A percentile compares a stretch with the other conserved stretches of the same genome.
Conservation (phyloP, 2,113 vertebrate species). For the Otus sunia region DNA sequence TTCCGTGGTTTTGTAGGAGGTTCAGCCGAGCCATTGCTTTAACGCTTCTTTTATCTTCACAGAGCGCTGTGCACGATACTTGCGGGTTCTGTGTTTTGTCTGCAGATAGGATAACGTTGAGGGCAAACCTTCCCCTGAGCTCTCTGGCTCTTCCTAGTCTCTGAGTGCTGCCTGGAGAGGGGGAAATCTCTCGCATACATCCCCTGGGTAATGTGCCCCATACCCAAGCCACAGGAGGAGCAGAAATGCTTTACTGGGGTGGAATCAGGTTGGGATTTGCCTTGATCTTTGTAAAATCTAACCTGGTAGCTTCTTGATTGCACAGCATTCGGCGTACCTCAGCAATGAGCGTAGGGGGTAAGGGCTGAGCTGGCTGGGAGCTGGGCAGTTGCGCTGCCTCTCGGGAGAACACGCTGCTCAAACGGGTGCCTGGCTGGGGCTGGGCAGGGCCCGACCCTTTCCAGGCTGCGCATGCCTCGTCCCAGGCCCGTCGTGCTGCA, state of each 20-base stretch:
- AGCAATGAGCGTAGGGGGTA: rapidly evolving
- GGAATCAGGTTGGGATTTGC: background rate
- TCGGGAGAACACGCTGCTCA: rapidly evolving
- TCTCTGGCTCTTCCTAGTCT: background rate
- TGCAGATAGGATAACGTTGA: background rate
- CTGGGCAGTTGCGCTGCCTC: background rate
- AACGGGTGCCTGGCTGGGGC: rapidly evolving
- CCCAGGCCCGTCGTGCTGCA: background rate
- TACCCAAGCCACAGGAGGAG: background rate
- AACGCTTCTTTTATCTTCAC: background rate
- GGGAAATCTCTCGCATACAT: background rate
- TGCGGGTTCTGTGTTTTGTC: background rate
- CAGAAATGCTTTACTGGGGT: background rate
- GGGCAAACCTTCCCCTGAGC: background rate
- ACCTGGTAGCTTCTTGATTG: background rate
- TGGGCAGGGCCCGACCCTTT: background rate
- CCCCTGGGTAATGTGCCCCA: rapidly evolving
- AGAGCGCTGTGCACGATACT: background rate
- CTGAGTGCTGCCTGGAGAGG: background rate
- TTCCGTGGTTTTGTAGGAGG: background rate
- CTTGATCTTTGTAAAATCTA: background rate
- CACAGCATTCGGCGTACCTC: background rate
- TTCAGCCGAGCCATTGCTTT: background rate
- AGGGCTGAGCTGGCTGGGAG: background rate
- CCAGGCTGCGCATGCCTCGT: background rate